phyloP scores from a whole-genome alignment of 2,797 vertebrate species.

The Heliangelus exortis region DNA sequence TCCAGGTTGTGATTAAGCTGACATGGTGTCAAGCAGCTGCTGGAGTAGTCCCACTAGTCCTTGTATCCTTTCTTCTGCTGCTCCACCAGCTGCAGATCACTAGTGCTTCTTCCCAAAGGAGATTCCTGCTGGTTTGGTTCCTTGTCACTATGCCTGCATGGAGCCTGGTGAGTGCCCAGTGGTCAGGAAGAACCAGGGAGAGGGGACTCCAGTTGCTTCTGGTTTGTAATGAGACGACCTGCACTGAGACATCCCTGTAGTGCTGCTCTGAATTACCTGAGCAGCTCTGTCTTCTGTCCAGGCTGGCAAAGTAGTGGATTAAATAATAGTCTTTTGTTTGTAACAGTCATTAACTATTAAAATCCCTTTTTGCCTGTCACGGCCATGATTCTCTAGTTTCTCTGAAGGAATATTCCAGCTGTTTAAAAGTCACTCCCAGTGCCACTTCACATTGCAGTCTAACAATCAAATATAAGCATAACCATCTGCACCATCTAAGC shows the following conservation, averaged over 20 bases:
- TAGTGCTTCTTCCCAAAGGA: background rate
- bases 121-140: background rate
- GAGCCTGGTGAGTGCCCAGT: fast-evolving
- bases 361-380: background rate
- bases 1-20: background rate
- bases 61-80: background rate
- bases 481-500: background rate
- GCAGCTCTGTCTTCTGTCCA: background rate
- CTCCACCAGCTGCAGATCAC: background rate
- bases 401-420: background rate
- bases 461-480: background rate
- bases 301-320: background rate
- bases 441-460: background rate
- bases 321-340: background rate
- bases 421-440: background rate
- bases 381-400: background rate
- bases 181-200: background rate
- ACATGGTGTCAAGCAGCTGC: background rate
- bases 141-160: background rate
- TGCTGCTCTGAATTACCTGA: background rate
- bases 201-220: background rate
- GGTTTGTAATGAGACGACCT: background rate
- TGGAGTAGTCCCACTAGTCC: background rate
- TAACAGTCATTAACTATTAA: background rate
- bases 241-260: background rate